These are phyloP conservation scores for Vanacampus margaritifer DNA, from an alignment of 2,113 vertebrate species.

Conservation along the genomic window DNA sequence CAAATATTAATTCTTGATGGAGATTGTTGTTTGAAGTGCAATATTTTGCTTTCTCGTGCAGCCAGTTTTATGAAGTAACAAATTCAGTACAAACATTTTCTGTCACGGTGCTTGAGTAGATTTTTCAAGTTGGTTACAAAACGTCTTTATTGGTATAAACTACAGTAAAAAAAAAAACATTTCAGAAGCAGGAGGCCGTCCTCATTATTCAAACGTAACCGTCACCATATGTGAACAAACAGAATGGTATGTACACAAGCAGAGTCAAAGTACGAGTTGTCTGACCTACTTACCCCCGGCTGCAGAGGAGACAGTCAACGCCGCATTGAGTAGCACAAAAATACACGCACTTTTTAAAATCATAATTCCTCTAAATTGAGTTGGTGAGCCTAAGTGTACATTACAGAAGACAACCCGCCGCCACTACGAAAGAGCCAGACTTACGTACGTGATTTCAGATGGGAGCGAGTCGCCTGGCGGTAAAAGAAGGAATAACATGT, in stretches of 20 bases:
- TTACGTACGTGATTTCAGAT: too few relatives aligned
- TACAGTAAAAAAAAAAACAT: background rate
- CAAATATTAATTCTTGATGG: too few relatives aligned
- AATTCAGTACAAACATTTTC: too few relatives aligned
- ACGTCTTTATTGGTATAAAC: background rate
- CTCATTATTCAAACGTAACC: background rate
- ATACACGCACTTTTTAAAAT: background rate
- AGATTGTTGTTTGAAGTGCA: too few relatives aligned
- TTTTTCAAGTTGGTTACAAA: too few relatives aligned
- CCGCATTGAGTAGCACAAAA: slow-evolving; percentile 4
- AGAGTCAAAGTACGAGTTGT: background rate
- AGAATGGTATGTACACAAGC: background rate
- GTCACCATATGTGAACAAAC: background rate
- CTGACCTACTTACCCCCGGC: slow-evolving; percentile 52
- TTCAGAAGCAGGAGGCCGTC: background rate
- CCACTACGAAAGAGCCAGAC: background rate
- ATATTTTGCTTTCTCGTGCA: too few relatives aligned
- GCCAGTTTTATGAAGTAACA: too few relatives aligned
- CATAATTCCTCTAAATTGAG: slow-evolving; percentile 23
- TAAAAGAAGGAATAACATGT: background rate
- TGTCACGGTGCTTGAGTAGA: too few relatives aligned
- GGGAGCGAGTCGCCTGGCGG: background rate
- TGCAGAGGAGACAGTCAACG: slow-evolving; percentile 17
- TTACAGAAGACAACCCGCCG: background rate
- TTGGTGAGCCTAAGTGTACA: background rate